phyloP scores from a whole-genome alignment of 2,113 vertebrate genomes.

The Propithecus coquereli region DNA sequence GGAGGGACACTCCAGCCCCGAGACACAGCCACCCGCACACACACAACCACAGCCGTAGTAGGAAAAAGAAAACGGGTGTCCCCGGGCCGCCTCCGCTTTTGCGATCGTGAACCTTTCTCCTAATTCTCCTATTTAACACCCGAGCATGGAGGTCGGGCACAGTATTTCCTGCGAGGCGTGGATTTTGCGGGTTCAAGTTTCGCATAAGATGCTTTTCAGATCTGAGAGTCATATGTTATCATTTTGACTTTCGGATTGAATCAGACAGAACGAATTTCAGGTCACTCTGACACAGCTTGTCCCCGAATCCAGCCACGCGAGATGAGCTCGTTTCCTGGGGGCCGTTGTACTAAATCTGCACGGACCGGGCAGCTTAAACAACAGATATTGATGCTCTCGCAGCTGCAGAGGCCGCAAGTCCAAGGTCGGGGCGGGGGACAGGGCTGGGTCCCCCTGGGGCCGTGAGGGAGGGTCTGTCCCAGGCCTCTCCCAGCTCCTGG shows the following conservation, averaged over 20 bases:
- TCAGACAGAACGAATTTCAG: not conserved
- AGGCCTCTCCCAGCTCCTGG: not conserved
- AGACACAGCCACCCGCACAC: not conserved
- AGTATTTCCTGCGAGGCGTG: rapidly evolving
- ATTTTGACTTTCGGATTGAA: not conserved
- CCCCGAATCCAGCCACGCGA: not conserved
- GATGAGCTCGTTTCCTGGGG: not conserved
- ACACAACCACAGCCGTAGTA: rapidly evolving
- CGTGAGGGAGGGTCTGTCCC: not conserved
- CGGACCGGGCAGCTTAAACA: not conserved
- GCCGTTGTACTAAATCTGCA: not conserved
- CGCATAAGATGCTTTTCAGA: rapidly evolving
- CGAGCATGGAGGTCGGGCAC: rapidly evolving
- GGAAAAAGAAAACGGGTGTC: not conserved
- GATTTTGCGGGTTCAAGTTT: not conserved
- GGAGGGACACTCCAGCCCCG: too few species aligned
- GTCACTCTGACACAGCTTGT: not conserved
- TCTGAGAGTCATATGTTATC: too few species aligned
- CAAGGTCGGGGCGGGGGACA: not conserved
- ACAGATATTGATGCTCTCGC: not conserved
- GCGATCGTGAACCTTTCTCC: not conserved
- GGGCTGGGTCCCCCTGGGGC: not conserved
- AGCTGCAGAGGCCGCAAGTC: not conserved
- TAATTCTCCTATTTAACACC: not conserved
- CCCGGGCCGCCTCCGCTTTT: not conserved